These are phyloP conservation scores for Sebastes variabilis DNA, from an alignment of 2,797 vertebrate species.

Conservation along the genomic window DNA sequence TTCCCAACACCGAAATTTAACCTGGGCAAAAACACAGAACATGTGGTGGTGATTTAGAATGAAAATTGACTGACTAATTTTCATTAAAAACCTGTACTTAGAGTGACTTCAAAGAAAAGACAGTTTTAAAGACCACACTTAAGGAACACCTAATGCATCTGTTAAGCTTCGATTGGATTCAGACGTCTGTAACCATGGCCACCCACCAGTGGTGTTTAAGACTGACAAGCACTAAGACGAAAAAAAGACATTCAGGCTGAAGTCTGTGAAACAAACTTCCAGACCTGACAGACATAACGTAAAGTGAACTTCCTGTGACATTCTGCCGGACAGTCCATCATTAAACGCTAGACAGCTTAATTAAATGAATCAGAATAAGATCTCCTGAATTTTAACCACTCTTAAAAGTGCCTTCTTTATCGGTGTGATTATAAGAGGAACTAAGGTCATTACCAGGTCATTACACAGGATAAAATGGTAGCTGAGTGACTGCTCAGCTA, in stretches of 20 bases:
- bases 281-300: slow-evolving; percentile 31
- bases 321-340: slow-evolving; percentile 60
- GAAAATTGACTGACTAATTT: not conserved
- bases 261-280: not conserved
- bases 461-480: slow-evolving; percentile 57
- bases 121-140: not conserved
- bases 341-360: slow-evolving; percentile 69
- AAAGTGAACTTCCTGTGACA: slow-evolving; percentile 34
- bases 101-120: not conserved
- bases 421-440: slow-evolving; percentile 56
- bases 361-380: slow-evolving; percentile 70
- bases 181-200: not conserved
- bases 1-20: not conserved
- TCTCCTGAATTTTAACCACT: slow-evolving; percentile 66
- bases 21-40: not conserved
- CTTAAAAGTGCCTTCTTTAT: slow-evolving; percentile 43
- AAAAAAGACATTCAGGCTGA: slow-evolving; percentile 18
- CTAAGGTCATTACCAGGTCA: slow-evolving; percentile 60
- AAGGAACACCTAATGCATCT: not conserved
- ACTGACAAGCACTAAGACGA: slow-evolving; percentile 2
- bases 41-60: not conserved
- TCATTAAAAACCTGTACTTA: not conserved
- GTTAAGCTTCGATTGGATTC: not conserved
- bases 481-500: slow-evolving; percentile 31
- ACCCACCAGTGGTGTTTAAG: not conserved